Evolutionary conservation across 2,888 invertebrate genomes (phyloP).

Genomic region (Aphidoletes aphidimyza): DNA sequence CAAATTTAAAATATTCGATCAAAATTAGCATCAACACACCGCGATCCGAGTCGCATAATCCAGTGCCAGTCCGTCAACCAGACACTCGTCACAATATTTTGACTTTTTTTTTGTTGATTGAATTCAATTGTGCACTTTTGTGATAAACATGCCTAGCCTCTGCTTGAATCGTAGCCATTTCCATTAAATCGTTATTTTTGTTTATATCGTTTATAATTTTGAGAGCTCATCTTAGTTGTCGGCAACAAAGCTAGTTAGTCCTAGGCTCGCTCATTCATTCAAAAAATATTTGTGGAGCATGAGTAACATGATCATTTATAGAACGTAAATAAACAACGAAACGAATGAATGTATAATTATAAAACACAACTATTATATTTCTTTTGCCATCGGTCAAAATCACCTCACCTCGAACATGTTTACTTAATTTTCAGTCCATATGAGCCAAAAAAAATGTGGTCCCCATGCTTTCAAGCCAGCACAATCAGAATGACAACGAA

Average conservation of each 20-base stretch:
- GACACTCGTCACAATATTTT: background rate
- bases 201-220: background rate
- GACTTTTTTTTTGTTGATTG: too few species aligned
- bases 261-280: background rate
- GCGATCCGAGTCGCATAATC: too few species aligned
- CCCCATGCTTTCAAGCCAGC: too few species aligned
- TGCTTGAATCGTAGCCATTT: too few species aligned
- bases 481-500: too few species aligned
- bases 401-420: slow-evolving; percentile 13
- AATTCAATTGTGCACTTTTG: background rate
- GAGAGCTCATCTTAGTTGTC: background rate
- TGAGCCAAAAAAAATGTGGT: too few species aligned
- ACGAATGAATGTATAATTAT: background rate
- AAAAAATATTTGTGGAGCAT: background rate
- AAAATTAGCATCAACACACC: too few species aligned
- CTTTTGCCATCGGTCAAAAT: slow-evolving; percentile 4
- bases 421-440: background rate
- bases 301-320: slow-evolving; percentile 33
- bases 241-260: background rate
- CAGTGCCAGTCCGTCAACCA: too few species aligned
- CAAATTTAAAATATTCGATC: too few species aligned
- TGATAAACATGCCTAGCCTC: too few species aligned
- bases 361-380: background rate
- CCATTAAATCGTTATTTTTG: background rate
- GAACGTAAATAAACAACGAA: background rate